Evolutionary conservation across 1,140 invertebrate species (phyloP).

Genomic region (Drosophila murphyi): DNA sequence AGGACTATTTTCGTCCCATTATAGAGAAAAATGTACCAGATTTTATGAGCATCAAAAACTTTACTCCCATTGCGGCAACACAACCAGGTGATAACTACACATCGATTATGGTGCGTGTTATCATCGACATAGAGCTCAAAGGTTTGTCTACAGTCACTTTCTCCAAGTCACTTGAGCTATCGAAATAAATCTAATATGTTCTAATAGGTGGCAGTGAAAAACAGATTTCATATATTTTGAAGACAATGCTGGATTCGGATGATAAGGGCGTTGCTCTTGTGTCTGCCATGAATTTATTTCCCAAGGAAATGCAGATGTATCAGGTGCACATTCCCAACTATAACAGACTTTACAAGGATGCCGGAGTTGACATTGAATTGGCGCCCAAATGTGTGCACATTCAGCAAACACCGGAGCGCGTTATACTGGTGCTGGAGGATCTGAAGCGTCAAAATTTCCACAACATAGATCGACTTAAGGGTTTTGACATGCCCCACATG

Average conservation of each 20-base stretch:
- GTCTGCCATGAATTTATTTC: constrained; percentile 62
- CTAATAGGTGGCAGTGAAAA: constrained; percentile 56
- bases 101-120: constrained; percentile 71
- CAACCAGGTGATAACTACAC: constrained; percentile 75
- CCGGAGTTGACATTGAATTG: constrained; percentile 54
- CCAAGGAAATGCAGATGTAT: constrained; percentile 76
- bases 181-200: neutral
- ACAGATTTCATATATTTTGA: constrained; percentile 68
- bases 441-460: constrained; percentile 85
- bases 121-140: constrained; percentile 61
- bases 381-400: constrained; percentile 61
- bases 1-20: constrained; percentile 84
- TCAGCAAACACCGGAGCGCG: constrained; percentile 54
- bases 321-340: constrained; percentile 66
- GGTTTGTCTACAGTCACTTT: constrained; percentile 37
- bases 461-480: constrained; percentile 85
- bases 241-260: constrained; percentile 57
- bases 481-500: constrained; percentile 86
- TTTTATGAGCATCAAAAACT: constrained; percentile 56
- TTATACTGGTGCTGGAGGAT: constrained; percentile 86
- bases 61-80: constrained; percentile 67
- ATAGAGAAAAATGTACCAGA: constrained; percentile 74
- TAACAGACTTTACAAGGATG: constrained; percentile 75
- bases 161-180: neutral
- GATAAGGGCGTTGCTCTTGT: constrained; percentile 49